These are phyloP conservation scores for Hydropsyche tenuis DNA, from an alignment of 1,140 invertebrate species.

Conservation along the genomic window DNA sequence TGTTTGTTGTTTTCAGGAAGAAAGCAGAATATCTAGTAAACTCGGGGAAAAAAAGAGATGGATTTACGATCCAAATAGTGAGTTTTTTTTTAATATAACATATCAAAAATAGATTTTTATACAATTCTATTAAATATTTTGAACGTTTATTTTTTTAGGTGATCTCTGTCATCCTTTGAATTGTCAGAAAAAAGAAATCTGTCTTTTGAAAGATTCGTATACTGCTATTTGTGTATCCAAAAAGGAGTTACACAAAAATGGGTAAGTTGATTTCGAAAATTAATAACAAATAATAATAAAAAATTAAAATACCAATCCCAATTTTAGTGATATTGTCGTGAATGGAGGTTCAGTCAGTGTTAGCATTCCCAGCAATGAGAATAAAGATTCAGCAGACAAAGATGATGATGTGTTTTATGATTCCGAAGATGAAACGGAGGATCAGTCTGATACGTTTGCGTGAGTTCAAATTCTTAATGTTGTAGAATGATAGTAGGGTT, in stretches of 20 bases:
- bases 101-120: not conserved
- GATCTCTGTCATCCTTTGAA: constrained; percentile 84
- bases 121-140: constrained; percentile 14
- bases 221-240: constrained; percentile 88
- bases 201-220: constrained; percentile 82
- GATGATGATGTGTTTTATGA: constrained; percentile 78
- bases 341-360: constrained; percentile 56
- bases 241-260: constrained; percentile 83
- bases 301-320: not conserved
- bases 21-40: constrained; percentile 43
- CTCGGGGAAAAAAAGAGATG: constrained; percentile 69
- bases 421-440: constrained; percentile 72
- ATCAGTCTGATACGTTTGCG: constrained; percentile 62
- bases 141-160: constrained; percentile 63
- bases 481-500: no score
- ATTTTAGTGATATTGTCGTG: constrained; percentile 70
- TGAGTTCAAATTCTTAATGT: constrained; percentile 53
- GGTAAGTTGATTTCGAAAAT: no score
- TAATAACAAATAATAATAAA: no score
- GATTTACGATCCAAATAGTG: constrained; percentile 79
- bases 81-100: constrained; percentile 56
- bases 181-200: constrained; percentile 88
- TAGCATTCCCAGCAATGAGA: constrained; percentile 29
- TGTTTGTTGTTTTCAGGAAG: constrained; percentile 42
- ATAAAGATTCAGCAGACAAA: constrained; percentile 57